phyloP scores from a whole-genome alignment of 1,140 invertebrate species.

The Temnothorax longispinosus region DNA sequence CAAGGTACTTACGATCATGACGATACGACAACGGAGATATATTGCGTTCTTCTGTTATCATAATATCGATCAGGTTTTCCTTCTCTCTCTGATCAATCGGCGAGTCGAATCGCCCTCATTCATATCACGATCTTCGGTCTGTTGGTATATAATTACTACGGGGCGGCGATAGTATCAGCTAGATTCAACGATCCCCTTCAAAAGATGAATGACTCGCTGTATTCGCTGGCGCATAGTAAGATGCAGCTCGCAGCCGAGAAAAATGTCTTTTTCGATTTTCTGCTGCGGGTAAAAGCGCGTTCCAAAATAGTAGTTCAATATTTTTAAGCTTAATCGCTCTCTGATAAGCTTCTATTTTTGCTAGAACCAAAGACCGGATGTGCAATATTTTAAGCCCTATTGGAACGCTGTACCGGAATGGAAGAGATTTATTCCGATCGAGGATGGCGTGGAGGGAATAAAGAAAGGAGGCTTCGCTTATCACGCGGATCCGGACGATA shows the following conservation, averaged over 20 bases:
- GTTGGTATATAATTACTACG: conserved; percentile 67
- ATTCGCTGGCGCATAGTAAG: conserved; percentile 42
- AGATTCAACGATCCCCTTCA: conserved; percentile 60
- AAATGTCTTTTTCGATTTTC: conserved; percentile 40
- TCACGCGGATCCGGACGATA: conserved; percentile 54
- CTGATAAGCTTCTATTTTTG: not conserved
- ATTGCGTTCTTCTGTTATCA: not conserved
- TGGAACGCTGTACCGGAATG: conserved; percentile 61
- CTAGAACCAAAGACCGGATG: conserved; percentile 44
- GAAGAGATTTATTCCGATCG: conserved; percentile 23
- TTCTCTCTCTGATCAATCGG: conserved; percentile 13
- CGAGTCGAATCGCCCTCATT: conserved; percentile 62
- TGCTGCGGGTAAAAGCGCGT: conserved; percentile 54
- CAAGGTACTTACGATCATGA: conserved; percentile 70
- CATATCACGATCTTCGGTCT: conserved; percentile 65
- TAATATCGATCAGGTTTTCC: conserved; percentile 53
- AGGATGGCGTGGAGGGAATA: conserved; percentile 52
- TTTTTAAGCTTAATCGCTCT: not conserved
- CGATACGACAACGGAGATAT: not conserved
- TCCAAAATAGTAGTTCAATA: not conserved
- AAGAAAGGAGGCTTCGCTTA: conserved; percentile 61
- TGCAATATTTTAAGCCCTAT: conserved; percentile 58
- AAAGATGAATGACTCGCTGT: conserved; percentile 71
- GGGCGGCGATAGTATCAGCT: conserved; percentile 66
- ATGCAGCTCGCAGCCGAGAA: conserved; percentile 47